Percentiles rank a stretch among this genome's conserved stretches.
Evolutionary conservation across 2,113 vertebrate genomes (phyloP).

Genomic region (Dendropsophus ebraccatus): DNA sequence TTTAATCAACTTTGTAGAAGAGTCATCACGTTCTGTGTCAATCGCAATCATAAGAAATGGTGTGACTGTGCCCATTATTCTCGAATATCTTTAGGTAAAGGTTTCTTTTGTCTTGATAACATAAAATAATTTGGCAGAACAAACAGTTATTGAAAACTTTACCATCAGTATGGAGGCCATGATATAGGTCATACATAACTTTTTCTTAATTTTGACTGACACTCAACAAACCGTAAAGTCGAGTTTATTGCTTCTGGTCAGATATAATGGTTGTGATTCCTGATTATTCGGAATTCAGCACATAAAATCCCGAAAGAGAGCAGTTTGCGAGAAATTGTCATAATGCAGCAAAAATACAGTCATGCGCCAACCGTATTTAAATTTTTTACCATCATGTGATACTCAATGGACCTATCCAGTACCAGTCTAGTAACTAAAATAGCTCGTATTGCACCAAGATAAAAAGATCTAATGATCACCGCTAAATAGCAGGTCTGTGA

Average conservation of each 20-base stretch:
- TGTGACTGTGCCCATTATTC: not conserved
- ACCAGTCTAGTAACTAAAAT: slow-evolving; percentile 43
- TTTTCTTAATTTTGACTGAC: not conserved
- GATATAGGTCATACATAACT: not conserved
- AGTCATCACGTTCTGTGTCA: not conserved
- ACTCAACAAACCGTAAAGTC: not conserved
- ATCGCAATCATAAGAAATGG: not conserved
- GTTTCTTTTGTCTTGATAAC: not conserved
- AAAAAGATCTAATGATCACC: slow-evolving; percentile 51
- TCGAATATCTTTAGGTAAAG: not conserved
- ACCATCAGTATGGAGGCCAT: not conserved
- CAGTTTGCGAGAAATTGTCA: slow-evolving; percentile 49
- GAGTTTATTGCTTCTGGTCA: slow-evolving; percentile 17
- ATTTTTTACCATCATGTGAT: slow-evolving; percentile 50
- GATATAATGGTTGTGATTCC: not conserved
- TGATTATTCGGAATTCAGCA: slow-evolving; percentile 20
- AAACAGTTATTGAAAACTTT: not conserved
- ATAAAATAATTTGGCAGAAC: not conserved
- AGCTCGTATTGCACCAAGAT: slow-evolving; percentile 49
- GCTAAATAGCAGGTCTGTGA: slow-evolving; percentile 41
- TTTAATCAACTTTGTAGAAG: not conserved
- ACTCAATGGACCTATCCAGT: slow-evolving; percentile 41
- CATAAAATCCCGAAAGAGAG: slow-evolving; percentile 38
- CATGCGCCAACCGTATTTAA: slow-evolving; percentile 53
- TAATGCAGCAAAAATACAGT: slow-evolving; percentile 52